Conservation (phyloP, 2,797 vertebrate genomes). For the Enteromius mattozi region DNA sequence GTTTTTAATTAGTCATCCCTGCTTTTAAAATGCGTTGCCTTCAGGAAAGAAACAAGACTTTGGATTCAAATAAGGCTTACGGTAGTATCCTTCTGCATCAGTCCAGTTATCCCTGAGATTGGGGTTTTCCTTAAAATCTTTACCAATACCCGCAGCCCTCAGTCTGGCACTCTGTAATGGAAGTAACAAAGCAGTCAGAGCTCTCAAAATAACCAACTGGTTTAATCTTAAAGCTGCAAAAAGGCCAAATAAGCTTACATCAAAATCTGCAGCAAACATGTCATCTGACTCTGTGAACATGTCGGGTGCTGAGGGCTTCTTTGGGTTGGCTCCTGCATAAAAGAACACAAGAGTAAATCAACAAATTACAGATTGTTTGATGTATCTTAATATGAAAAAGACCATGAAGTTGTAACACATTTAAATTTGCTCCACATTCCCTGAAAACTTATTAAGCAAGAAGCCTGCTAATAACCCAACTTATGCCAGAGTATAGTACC, state of each 20-base stretch:
- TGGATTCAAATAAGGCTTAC: conserved; percentile 76
- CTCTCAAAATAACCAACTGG: not conserved
- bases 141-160: conserved; percentile 94
- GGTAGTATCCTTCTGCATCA: conserved; percentile 97
- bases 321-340: conserved; percentile 88
- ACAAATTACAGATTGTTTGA: conserved; percentile 62
- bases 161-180: conserved; percentile 89
- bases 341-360: conserved; percentile 39
- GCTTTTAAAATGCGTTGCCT: not conserved
- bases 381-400: not conserved
- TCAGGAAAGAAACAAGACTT: not conserved
- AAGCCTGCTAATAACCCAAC: not conserved
- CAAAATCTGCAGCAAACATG: conserved; percentile 98
- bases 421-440: not conserved
- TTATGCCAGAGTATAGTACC: conserved; percentile 74
- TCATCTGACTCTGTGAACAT: conserved; percentile 99
- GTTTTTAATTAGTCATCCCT: not conserved
- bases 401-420: not conserved
- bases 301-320: conserved; percentile 94
- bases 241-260: conserved; percentile 78
- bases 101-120: conserved; percentile 99
- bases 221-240: not conserved
- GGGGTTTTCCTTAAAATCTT: conserved; percentile 99
- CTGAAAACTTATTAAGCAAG: not conserved
- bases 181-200: conserved; percentile 6